Percentiles rank a stretch among this genome's conserved stretches.
phyloP scores from a whole-genome alignment of 2,113 vertebrate species.

The Columba janthina region DNA sequence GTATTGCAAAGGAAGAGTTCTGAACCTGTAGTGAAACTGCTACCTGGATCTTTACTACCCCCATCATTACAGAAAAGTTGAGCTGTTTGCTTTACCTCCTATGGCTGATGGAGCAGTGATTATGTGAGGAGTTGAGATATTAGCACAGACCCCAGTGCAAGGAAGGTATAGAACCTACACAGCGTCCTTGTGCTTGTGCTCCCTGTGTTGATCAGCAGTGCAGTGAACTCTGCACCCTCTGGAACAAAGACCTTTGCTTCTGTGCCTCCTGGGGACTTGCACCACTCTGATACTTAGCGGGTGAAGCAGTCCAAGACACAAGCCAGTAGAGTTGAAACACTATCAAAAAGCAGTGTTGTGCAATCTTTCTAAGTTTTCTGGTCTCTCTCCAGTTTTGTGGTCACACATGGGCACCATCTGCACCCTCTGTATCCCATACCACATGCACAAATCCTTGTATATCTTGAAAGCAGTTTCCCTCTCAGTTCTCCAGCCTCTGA shows the following conservation, averaged over 20 bases:
- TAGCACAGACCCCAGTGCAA: neutral
- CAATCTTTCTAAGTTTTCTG: neutral
- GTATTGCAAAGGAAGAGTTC: neutral
- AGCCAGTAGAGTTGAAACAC: neutral
- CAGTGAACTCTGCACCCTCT: neutral
- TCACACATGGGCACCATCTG: neutral
- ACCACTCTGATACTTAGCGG: neutral
- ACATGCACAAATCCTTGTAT: neutral
- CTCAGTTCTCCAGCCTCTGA: neutral
- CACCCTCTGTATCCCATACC: neutral
- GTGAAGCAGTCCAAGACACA: neutral
- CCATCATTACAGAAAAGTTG: neutral
- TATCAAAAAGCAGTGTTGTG: neutral
- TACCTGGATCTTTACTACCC: neutral
- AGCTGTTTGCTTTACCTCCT: neutral
- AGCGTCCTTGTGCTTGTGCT: neutral
- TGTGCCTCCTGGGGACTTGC: neutral
- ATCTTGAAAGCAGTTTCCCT: neutral
- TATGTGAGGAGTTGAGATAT: neutral
- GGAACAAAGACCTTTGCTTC: neutral
- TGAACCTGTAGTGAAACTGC: neutral
- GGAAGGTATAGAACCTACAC: neutral
- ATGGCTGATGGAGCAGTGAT: rapidly evolving
- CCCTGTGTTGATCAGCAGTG: rapidly evolving
- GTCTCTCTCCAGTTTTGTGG: neutral